phyloP scores from a whole-genome alignment of 2,113 vertebrate genomes.

The Halichoeres trimaculatus region DNA sequence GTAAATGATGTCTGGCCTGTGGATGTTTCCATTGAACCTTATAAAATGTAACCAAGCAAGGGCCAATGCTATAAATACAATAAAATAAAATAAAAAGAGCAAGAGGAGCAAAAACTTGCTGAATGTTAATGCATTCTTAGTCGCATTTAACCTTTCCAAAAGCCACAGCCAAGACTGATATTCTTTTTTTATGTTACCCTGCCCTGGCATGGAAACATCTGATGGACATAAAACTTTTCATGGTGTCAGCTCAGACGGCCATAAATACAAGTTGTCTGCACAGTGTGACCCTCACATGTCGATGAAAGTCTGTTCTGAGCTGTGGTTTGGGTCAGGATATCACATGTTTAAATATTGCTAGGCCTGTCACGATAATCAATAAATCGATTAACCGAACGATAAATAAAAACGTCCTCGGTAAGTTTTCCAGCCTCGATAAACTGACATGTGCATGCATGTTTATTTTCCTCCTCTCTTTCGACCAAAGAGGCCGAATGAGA shows the following conservation, averaged over 20 bases:
- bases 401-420: no score
- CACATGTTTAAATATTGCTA: constrained; percentile 78
- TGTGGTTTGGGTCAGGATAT: constrained; percentile 75
- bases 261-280: constrained; percentile 77
- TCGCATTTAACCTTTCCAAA: constrained; percentile 69
- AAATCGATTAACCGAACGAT: no score
- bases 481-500: no score
- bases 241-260: constrained; percentile 80
- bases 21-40: constrained; percentile 71
- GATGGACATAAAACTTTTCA: constrained; percentile 82
- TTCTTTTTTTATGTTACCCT: constrained; percentile 50
- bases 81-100: constrained; percentile 35
- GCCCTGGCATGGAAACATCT: constrained; percentile 77
- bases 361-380: no score
- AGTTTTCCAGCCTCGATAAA: no score
- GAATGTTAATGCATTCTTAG: constrained; percentile 71
- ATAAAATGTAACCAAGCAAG: constrained; percentile 54
- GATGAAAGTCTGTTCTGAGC: constrained; percentile 61
- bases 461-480: no score
- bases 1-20: constrained; percentile 71
- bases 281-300: constrained; percentile 66
- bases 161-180: constrained; percentile 64
- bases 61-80: constrained; percentile 45
- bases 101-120: constrained; percentile 32
- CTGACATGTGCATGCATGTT: no score